Evolutionary conservation across 2,888 invertebrate genomes (phyloP).

Genomic region (Drosophila mettleri): DNA sequence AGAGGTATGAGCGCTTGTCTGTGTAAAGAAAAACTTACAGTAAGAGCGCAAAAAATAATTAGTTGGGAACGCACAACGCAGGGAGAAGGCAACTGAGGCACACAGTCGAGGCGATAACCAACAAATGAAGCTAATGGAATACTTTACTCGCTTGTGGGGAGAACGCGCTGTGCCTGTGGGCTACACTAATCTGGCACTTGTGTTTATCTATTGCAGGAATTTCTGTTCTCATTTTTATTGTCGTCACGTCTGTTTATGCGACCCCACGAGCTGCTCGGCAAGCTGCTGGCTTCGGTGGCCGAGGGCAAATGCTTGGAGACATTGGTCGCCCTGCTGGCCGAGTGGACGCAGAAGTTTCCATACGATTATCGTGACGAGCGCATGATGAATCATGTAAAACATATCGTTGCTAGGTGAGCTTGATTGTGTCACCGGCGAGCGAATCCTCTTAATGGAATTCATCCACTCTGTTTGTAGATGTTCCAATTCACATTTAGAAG

Average conservation of each 20-base stretch:
- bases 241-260: slow-evolving; percentile 85
- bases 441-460: background rate
- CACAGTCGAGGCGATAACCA: background rate
- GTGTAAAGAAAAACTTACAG: slow-evolving; percentile 17
- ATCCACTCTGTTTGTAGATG: slow-evolving; percentile 69
- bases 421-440: background rate
- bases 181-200: slow-evolving; percentile 16
- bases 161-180: background rate
- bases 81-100: background rate
- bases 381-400: slow-evolving; percentile 85
- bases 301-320: slow-evolving; percentile 84
- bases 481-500: slow-evolving; percentile 84
- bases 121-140: slow-evolving; percentile 27
- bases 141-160: background rate
- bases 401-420: slow-evolving; percentile 85
- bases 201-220: slow-evolving; percentile 79
- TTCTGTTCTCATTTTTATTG: slow-evolving; percentile 85
- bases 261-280: slow-evolving; percentile 84
- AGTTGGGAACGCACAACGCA: slow-evolving; percentile 32
- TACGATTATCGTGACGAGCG: slow-evolving; percentile 85
- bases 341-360: slow-evolving; percentile 85
- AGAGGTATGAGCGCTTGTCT: slow-evolving; percentile 8
- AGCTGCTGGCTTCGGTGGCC: slow-evolving; percentile 84
- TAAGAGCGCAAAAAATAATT: slow-evolving; percentile 74
- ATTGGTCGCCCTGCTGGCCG: slow-evolving; percentile 83